Evolutionary conservation across 1,140 invertebrate species (phyloP), one percentile per base, ranked within the genome.

Genomic region (Planococcus citri): DNA sequence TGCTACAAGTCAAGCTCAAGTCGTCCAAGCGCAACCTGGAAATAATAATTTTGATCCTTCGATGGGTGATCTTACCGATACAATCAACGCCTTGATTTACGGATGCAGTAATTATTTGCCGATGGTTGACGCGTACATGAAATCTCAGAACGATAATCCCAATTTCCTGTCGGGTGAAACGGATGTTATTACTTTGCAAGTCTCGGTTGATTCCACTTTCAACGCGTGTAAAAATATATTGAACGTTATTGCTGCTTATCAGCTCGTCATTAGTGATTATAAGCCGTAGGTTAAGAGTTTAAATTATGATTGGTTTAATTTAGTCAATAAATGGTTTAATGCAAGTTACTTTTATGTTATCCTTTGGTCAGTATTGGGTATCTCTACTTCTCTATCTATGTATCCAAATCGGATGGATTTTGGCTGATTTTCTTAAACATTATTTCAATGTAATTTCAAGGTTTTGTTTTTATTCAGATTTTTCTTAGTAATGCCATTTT

Each of bases 211-310:
- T 27, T 17, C 25, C 1, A 25, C 25, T 22, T 64, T 25, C 22
- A 64, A 24, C 21, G 21, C 60, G 10, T 64, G 60, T 64, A 64
- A 25, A 27, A 64, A 64, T 64, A 64, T 64, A 25, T 25, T 64
- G 25, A 64, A 64, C 60, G 60, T 27, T 3, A 27, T 25, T 64
- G 60, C 60, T 25, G 60, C 60, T 25, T 64, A 64, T 25, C 20
- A 27, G 9, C 24, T 64, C 6, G 60, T 27, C 3, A 27, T 64
- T 24, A 64, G 60, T 20, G 21, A 64, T 58, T 20, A 20, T 58
- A 58, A 58, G 51, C 6, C 17, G 4, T 58, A 58, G 17, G 51
- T 22, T 58, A 4, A 4, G 6, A 58, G 51, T 4, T 58, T 4
- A 3, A 58, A 20, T 58, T n/a, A 22, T 10, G 37, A 58, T 33